phyloP scores from a whole-genome alignment of 2,113 vertebrate genomes.

The Phasianus colchicus region DNA sequence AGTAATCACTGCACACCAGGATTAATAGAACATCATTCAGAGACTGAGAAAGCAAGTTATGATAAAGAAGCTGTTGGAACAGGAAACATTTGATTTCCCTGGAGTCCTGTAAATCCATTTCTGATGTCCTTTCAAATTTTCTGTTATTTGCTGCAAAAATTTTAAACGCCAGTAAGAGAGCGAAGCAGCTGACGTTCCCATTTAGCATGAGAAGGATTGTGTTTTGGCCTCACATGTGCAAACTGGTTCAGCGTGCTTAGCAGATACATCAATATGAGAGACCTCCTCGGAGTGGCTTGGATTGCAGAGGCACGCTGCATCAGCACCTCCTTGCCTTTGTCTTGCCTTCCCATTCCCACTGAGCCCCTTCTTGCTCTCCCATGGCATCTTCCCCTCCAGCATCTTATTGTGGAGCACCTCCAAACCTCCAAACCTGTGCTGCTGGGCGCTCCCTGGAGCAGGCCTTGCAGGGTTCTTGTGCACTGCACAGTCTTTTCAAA shows the following conservation, averaged over 20 bases:
- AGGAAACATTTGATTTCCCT: constrained; percentile 75
- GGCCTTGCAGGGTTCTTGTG: background rate
- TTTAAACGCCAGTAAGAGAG: constrained; percentile 9
- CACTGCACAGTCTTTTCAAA: background rate
- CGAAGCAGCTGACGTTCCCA: constrained; percentile 28
- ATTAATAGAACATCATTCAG: constrained; percentile 50
- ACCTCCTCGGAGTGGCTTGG: background rate
- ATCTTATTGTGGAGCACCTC: background rate
- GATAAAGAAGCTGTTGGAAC: constrained; percentile 73
- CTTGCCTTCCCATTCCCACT: background rate
- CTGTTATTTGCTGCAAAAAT: constrained; percentile 60
- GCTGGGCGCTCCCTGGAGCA: background rate
- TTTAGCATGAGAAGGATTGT: constrained; percentile 13
- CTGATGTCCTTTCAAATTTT: constrained; percentile 67
- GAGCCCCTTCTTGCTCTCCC: background rate
- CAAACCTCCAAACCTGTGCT: accelerated
- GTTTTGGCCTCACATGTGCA: background rate
- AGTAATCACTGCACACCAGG: constrained; percentile 32
- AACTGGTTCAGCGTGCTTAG: background rate
- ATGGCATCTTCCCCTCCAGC: background rate
- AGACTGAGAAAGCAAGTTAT: constrained; percentile 41
- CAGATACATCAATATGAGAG: background rate
- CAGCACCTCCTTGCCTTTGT: background rate
- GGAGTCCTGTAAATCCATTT: constrained; percentile 57
- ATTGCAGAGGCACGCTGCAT: background rate